Conservation (phyloP, 2,797 vertebrate genomes). For the Selene dorsalis region DNA sequence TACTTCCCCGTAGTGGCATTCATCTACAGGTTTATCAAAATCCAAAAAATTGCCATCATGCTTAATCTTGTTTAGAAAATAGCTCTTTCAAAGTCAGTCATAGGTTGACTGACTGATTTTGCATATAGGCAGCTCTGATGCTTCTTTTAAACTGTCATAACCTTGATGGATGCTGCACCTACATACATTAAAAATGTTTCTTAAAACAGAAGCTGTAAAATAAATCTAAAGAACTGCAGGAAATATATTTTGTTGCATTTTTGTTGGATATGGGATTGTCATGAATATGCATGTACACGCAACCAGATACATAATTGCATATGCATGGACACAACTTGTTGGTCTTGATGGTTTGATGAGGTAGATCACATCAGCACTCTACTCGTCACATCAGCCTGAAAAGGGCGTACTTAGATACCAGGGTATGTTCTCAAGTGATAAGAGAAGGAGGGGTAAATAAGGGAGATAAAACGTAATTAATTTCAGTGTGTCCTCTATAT, state of each 20-base stretch:
- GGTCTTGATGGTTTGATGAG: background rate
- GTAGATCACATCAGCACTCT: background rate
- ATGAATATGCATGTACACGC: slow-evolving; percentile 10
- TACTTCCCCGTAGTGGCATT: background rate
- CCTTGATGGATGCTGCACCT: background rate
- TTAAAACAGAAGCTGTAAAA: no score
- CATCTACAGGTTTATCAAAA: background rate
- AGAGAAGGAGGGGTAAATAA: no score
- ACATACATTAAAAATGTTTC: no score
- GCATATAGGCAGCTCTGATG: background rate
- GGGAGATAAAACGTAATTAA: no score
- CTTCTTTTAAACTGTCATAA: background rate
- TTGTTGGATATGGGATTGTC: background rate
- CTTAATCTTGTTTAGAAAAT: background rate
- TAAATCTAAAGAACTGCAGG: background rate
- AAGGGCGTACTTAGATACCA: background rate
- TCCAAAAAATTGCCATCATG: background rate
- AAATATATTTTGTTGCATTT: background rate
- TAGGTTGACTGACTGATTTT: background rate
- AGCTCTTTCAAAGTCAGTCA: background rate
- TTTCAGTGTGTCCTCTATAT: no score
- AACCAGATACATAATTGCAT: background rate
- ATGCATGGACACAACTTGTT: background rate
- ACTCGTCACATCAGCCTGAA: background rate
- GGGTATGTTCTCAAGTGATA: background rate